phyloP scores from a whole-genome alignment of 2,797 vertebrate genomes.

The Pogonophryne albipinna region DNA sequence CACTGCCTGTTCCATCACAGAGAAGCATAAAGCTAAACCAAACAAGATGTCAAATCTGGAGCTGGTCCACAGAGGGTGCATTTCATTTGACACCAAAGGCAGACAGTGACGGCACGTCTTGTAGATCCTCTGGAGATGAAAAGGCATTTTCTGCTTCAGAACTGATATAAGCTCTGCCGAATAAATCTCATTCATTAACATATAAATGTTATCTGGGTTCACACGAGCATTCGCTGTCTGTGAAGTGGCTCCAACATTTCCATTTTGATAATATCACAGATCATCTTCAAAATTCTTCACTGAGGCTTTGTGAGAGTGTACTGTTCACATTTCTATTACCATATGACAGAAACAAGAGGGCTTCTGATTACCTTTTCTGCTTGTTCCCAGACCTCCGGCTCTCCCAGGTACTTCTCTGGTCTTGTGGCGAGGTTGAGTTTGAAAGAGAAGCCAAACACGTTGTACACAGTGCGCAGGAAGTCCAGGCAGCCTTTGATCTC shows the following conservation, averaged over 20 bases:
- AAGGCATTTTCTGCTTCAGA: conserved; percentile 28
- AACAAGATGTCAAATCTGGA: conserved; percentile 22
- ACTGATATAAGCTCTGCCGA: conserved; percentile 28
- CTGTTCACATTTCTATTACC: conserved; percentile 29
- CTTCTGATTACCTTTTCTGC: conserved; percentile 91
- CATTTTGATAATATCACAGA: conserved; percentile 41
- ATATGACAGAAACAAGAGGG: conserved; percentile 14
- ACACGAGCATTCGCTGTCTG: conserved; percentile 38
- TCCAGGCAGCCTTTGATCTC: conserved; percentile 97
- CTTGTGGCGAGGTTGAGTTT: conserved; percentile 97
- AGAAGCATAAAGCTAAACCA: conserved; percentile 26
- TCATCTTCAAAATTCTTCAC: conserved; percentile 39
- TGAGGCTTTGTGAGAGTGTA: conserved; percentile 7
- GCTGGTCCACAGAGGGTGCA: conserved; percentile 32
- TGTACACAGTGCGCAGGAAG: conserved; percentile 93
- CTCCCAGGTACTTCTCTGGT: conserved; percentile 97
- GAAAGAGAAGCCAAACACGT: conserved; percentile 96
- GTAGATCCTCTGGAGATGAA: conserved; percentile 36
- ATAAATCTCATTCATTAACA: conserved; percentile 52
- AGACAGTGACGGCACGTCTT: conserved; percentile 37
- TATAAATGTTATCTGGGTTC: conserved; percentile 49
- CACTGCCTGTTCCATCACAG: conserved; percentile 19
- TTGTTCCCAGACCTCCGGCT: conserved; percentile 92
- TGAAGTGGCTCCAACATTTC: conserved; percentile 42
- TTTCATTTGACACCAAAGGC: conserved; percentile 47